Conservation (phyloP, 2,113 vertebrate genomes). For the Phocoena sinus region DNA sequence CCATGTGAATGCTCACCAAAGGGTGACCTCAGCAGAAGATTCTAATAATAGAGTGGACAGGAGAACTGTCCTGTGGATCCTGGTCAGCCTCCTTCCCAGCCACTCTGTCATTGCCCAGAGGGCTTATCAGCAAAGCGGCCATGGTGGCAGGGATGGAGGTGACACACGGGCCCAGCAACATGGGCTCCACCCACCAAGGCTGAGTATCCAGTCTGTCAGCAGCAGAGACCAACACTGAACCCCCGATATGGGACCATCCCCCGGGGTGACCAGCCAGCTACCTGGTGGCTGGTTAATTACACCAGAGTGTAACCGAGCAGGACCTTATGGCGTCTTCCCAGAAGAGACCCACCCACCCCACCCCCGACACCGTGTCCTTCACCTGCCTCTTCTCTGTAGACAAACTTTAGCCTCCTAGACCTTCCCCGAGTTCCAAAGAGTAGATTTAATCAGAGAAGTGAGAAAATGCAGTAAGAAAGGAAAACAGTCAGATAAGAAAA, state of each 20-base stretch:
- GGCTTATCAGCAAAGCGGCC: fast-evolving
- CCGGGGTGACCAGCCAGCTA: background rate
- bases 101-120: fast-evolving
- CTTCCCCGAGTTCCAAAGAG: background rate
- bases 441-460: background rate
- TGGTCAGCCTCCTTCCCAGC: background rate
- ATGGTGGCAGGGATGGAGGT: background rate
- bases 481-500: no score
- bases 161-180: fast-evolving
- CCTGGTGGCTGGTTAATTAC: background rate
- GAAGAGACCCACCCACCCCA: no score
- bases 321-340: background rate
- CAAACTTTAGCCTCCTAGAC: background rate
- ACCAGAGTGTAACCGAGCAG: fast-evolving
- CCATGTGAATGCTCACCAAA: background rate
- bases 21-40: background rate
- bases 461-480: no score
- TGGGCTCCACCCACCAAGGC: background rate
- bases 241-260: background rate
- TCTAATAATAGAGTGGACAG: background rate
- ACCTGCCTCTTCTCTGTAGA: background rate
- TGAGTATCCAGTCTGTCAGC: background rate
- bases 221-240: background rate
- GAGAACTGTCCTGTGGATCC: fast-evolving
- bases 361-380: background rate